Conservation (phyloP, 53 echinoderm and acorn worm genomes). For the Pentamera pediparva region DNA sequence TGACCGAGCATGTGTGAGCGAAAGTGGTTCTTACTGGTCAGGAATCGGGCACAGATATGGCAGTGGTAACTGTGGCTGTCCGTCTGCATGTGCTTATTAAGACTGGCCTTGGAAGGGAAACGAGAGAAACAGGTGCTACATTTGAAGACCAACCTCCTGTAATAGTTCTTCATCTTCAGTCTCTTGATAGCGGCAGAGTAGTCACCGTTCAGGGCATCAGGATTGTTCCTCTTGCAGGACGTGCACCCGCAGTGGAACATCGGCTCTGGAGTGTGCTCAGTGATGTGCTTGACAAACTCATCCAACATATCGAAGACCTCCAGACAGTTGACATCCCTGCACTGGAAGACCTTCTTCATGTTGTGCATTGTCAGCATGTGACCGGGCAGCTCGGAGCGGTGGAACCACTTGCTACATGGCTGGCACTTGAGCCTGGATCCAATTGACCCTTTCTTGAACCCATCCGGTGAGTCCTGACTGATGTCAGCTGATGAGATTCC, state of each 20-base stretch:
- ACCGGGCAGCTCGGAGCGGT: constrained; percentile 46
- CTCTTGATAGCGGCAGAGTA: constrained; percentile 56
- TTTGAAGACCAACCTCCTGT: constrained; percentile 69
- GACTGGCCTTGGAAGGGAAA: constrained; percentile 65
- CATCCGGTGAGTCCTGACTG: background rate
- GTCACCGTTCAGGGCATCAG: constrained; percentile 38
- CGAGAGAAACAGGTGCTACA: constrained; percentile 85
- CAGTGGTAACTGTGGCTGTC: constrained; percentile 72
- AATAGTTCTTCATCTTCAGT: constrained; percentile 76
- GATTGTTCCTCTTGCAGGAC: constrained; percentile 46
- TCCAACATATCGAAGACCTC: constrained; percentile 41
- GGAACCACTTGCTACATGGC: constrained; percentile 70
- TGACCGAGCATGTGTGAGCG: constrained; percentile 75
- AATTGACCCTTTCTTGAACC: constrained; percentile 7
- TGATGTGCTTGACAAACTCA: constrained; percentile 56
- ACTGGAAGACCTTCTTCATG: constrained; percentile 79
- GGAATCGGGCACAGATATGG: constrained; percentile 59
- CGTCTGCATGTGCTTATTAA: constrained; percentile 57
- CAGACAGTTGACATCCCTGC: constrained; percentile 55
- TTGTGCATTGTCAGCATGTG: constrained; percentile 79
- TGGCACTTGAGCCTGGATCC: constrained; percentile 78
- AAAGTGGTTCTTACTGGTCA: constrained; percentile 76
- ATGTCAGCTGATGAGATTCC: background rate
- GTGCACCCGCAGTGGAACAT: constrained; percentile 85
- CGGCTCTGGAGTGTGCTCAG: constrained; percentile 42